Percentiles rank a stretch among this genome's conserved stretches.
phyloP scores from a whole-genome alignment of 37 sponge, comb jelly and placozoan genomes.

The Haliclona indistincta region DNA sequence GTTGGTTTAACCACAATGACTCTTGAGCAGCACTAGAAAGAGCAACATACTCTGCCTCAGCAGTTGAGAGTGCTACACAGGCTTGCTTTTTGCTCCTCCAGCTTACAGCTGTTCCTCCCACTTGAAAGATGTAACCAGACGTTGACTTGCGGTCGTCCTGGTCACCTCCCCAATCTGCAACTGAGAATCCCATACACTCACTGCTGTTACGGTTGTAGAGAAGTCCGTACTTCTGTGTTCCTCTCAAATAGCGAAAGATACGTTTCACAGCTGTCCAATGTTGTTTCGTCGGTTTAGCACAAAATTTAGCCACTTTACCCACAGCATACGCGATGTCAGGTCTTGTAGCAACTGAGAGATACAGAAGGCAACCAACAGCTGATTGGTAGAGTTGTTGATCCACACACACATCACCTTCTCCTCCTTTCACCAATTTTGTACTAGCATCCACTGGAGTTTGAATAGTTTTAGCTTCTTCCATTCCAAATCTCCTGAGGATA shows the following conservation, averaged over 20 bases:
- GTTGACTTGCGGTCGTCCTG: conserved; percentile 16
- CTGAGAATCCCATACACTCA: conserved; percentile 30
- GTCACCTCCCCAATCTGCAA: conserved; percentile 36
- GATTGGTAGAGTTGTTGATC: conserved; percentile 41
- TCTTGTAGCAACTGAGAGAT: conserved; percentile 28
- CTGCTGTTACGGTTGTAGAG: conserved; percentile 5
- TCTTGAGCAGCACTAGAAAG: conserved; percentile 43
- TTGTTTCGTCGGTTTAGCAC: conserved; percentile 20
- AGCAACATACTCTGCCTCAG: conserved; percentile 49
- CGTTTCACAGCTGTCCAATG: conserved; percentile 45
- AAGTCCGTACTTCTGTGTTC: conserved; percentile 16
- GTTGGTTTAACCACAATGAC: conserved; percentile 31
- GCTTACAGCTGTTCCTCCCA: conserved; percentile 33
- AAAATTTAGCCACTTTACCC: conserved; percentile 35
- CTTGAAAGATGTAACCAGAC: conserved; percentile 23
- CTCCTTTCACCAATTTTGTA: conserved; percentile 13
- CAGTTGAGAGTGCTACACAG: conserved; percentile 30
- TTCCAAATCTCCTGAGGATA: conserved; percentile 42
- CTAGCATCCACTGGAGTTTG: conserved; percentile 37
- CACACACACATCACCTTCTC: conserved; percentile 20
- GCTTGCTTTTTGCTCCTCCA: conserved; percentile 49
- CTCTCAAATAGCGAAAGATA: conserved; percentile 38
- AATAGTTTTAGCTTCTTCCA: conserved; percentile 32
- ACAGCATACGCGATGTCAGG: conserved; percentile 47
- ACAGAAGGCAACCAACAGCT: conserved; percentile 41